Evolutionary conservation across 2,113 vertebrate genomes (phyloP).

Genomic region (Vanacampus margaritifer): DNA sequence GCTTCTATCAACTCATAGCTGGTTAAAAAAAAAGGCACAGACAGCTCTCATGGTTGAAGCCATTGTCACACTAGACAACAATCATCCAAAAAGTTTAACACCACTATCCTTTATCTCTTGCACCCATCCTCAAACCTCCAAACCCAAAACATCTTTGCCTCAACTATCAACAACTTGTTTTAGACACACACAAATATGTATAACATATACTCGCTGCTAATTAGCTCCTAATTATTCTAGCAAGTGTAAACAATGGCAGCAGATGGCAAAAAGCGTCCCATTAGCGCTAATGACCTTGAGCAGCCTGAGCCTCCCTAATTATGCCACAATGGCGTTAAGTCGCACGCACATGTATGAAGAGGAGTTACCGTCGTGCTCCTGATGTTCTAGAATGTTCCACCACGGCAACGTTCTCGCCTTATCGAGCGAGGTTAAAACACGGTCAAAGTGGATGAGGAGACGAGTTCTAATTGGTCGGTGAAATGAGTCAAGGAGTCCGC

Average conservation of each 20-base stretch:
- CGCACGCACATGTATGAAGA: conserved; percentile 19
- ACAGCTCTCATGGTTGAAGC: neutral
- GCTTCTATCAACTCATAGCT: neutral
- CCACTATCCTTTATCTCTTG: neutral
- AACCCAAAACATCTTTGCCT: neutral
- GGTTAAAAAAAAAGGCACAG: neutral
- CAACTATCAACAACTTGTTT: neutral
- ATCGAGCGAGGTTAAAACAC: neutral
- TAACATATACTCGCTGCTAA: conserved; percentile 74
- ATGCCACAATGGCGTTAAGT: conserved; percentile 53
- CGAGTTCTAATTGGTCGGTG: neutral
- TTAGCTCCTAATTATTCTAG: conserved; percentile 87
- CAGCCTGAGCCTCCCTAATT: conserved; percentile 54
- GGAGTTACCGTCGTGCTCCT: conserved; percentile 36
- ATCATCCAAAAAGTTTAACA: neutral
- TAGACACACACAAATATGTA: conserved; percentile 7
- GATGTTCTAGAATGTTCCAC: neutral
- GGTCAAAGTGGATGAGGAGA: neutral
- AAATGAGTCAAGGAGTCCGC: neutral
- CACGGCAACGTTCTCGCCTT: neutral
- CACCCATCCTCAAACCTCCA: neutral
- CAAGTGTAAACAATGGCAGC: conserved; percentile 87
- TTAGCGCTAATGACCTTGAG: conserved; percentile 81
- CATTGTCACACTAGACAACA: neutral
- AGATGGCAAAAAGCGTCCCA: conserved; percentile 79